phyloP scores from a whole-genome alignment of 2,888 invertebrate genomes.

The Cistogaster globosa region DNA sequence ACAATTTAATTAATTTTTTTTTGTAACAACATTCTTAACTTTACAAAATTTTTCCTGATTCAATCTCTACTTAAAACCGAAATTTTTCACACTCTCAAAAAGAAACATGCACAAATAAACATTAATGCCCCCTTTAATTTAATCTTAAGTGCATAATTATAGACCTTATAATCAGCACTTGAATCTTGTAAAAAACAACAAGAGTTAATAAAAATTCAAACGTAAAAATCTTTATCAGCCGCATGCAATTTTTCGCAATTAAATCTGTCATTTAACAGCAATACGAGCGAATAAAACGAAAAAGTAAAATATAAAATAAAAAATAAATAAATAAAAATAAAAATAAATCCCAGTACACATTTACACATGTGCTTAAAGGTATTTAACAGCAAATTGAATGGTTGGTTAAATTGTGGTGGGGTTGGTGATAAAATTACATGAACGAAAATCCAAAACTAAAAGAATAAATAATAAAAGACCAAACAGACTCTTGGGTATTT shows the following conservation, averaged over 20 bases:
- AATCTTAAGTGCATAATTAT: slow-evolving; percentile 58
- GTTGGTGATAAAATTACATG: slow-evolving; percentile 27
- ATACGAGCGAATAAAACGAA: slow-evolving; percentile 12
- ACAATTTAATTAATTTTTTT: too few species aligned
- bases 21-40: too few species aligned
- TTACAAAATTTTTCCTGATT: too few species aligned
- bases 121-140: slow-evolving; percentile 43
- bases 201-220: slow-evolving; percentile 25
- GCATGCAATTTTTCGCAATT: slow-evolving; percentile 67
- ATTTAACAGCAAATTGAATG: slow-evolving; percentile 28
- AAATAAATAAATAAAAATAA: slow-evolving; percentile 13
- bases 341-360: slow-evolving; percentile 17
- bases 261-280: slow-evolving; percentile 56
- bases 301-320: not conserved
- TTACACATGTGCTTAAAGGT: not conserved
- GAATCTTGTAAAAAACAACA: slow-evolving; percentile 63
- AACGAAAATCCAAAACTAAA: slow-evolving; percentile 11
- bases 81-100: not conserved
- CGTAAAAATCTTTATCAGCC: slow-evolving; percentile 57
- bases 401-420: slow-evolving; percentile 40
- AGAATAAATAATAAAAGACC: not conserved
- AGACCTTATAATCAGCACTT: slow-evolving; percentile 53
- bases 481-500: slow-evolving; percentile 33
- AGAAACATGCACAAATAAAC: not conserved
- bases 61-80: not conserved